These are phyloP conservation scores for Pempheris klunzingeri DNA, from an alignment of 2,797 vertebrate species.

Conservation along the genomic window DNA sequence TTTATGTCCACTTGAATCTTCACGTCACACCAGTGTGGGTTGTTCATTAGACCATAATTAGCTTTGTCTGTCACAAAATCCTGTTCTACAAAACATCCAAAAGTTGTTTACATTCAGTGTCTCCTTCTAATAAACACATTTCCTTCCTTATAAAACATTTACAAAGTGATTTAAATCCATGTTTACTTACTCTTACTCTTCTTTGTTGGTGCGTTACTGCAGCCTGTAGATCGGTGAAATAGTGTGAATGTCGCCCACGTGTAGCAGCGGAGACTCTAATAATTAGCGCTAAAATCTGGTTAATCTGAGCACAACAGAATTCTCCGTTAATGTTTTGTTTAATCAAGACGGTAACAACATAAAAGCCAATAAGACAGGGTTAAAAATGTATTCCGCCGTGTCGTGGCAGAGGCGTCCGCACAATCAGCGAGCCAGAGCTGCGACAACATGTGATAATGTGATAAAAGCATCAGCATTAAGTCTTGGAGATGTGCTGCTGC, in stretches of 20 bases:
- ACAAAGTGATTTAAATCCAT: not conserved
- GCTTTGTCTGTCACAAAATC: not conserved
- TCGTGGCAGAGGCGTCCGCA: slow-evolving; percentile 32
- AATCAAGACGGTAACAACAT: slow-evolving; percentile 35
- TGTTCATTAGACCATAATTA: not conserved
- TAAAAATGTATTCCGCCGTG: slow-evolving; percentile 5
- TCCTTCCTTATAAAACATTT: not conserved
- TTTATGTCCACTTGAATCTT: not conserved
- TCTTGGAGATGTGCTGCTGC: slow-evolving; percentile 48
- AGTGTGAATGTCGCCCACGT: not conserved
- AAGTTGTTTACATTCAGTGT: not conserved
- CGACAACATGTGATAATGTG: slow-evolving; percentile 58
- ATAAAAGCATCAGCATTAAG: slow-evolving; percentile 62
- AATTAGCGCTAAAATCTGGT: not conserved
- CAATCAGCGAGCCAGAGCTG: slow-evolving; percentile 41
- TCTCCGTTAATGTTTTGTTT: not conserved
- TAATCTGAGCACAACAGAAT: not conserved
- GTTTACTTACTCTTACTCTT: not conserved
- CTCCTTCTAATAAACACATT: not conserved
- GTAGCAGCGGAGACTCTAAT: not conserved
- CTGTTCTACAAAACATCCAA: not conserved
- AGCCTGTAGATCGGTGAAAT: not conserved
- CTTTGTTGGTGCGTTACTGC: not conserved
- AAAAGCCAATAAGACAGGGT: slow-evolving; percentile 33
- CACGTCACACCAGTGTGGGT: not conserved